Evolutionary conservation across 2,888 invertebrate genomes (phyloP).

Genomic region (Eristalinus aeneus): DNA sequence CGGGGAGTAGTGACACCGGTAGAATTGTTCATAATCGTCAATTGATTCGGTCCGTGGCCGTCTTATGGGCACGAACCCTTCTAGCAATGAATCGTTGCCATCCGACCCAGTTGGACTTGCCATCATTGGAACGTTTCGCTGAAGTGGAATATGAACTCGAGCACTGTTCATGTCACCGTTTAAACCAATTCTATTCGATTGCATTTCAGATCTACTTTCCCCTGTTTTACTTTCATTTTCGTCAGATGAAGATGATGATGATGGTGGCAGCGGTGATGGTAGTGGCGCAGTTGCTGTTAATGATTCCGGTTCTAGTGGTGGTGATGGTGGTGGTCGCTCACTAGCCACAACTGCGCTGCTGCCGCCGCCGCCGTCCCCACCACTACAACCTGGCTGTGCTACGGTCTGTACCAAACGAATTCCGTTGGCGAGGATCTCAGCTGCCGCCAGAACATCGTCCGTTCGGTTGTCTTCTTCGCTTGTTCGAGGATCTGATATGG

Average conservation of each 20-base stretch:
- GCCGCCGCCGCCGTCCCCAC: neutral
- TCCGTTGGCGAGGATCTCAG: conserved; percentile 48
- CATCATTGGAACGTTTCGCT: neutral
- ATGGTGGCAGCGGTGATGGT: neutral
- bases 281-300: neutral
- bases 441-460: conserved; percentile 50
- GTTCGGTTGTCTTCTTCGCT: conserved; percentile 36
- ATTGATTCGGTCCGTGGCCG: conserved; percentile 30
- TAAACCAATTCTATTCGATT: neutral
- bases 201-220: neutral
- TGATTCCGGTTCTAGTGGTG: neutral
- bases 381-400: neutral
- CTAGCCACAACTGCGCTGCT: neutral
- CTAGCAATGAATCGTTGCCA: conserved; percentile 5
- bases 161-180: neutral
- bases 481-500: conserved; percentile 28
- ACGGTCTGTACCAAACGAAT: conserved; percentile 16
- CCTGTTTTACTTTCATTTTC: neutral
- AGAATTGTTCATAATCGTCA: conserved; percentile 46
- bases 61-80: conserved; percentile 4
- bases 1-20: conserved; percentile 28
- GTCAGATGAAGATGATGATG: neutral
- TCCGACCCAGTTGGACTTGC: conserved; percentile 35
- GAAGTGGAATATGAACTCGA: neutral
- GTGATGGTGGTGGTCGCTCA: neutral